These are phyloP conservation scores for Chrysolina americana DNA, from an alignment of 2,888 invertebrate species.

Conservation along the genomic window DNA sequence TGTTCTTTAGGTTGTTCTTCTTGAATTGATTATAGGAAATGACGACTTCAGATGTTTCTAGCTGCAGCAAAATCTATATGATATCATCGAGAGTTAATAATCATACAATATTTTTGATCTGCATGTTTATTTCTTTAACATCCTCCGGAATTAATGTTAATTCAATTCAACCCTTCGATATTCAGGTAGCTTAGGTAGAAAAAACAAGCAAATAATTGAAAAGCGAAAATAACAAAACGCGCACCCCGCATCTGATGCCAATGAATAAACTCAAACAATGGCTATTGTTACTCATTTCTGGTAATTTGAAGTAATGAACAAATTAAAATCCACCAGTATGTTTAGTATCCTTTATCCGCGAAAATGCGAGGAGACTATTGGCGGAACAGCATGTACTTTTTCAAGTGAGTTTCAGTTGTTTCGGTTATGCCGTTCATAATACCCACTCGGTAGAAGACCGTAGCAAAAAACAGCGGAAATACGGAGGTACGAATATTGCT, in stretches of 20 bases:
- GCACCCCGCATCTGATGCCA: neutral
- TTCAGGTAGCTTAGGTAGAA: neutral
- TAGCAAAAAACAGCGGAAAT: neutral
- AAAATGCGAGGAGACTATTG: neutral
- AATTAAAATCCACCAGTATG: neutral
- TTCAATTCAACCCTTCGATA: neutral
- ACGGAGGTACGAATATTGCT: neutral
- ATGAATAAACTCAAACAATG: conserved; percentile 1
- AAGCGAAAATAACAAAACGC: conserved; percentile 4
- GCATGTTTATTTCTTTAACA: neutral
- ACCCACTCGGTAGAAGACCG: neutral
- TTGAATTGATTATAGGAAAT: too few relatives aligned
- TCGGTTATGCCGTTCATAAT: neutral
- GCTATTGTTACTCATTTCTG: neutral
- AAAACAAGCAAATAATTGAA: neutral
- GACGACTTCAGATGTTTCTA: too few relatives aligned
- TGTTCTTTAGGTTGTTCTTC: too few relatives aligned
- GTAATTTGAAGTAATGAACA: neutral
- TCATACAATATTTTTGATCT: too few relatives aligned
- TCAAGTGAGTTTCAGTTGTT: neutral
- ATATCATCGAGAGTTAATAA: too few relatives aligned
- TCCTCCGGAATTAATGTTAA: neutral
- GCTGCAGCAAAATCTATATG: too few relatives aligned
- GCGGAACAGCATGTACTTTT: neutral
- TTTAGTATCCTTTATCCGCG: neutral